phyloP scores from a whole-genome alignment of 2,113 vertebrate genomes.

The Bubo blakistoni region DNA sequence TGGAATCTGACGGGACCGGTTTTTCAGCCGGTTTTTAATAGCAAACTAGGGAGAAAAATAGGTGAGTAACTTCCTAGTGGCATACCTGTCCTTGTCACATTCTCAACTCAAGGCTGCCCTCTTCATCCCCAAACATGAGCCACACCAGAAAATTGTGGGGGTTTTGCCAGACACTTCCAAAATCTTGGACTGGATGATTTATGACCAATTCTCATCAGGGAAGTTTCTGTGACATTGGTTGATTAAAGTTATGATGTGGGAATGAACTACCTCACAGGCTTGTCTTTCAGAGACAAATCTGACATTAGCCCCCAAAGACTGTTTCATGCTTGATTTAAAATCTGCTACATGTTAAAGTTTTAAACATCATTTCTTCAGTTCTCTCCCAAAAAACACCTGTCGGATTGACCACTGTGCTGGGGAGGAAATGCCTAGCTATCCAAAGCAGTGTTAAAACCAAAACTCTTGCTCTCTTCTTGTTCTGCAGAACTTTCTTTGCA shows the following conservation, averaged over 20 bases:
- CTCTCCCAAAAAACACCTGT: neutral
- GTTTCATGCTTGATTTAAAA: neutral
- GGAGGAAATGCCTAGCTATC: neutral
- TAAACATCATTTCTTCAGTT: neutral
- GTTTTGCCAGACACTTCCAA: neutral
- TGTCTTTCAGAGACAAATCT: neutral
- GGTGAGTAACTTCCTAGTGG: neutral
- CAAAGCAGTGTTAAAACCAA: neutral
- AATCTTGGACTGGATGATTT: neutral
- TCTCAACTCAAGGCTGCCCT: neutral
- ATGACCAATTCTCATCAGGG: neutral
- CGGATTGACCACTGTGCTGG: neutral
- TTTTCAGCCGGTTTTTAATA: conserved; percentile 83
- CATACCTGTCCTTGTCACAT: neutral
- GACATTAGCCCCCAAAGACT: neutral
- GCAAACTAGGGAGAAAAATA: conserved; percentile 81
- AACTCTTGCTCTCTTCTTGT: neutral
- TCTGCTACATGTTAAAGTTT: neutral
- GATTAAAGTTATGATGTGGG: neutral
- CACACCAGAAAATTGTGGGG: neutral
- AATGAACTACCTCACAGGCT: neutral
- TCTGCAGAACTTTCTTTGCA: neutral
- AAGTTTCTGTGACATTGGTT: neutral
- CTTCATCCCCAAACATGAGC: neutral
- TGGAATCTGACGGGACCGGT: conserved; percentile 68